Conservation (phyloP, 1,140 invertebrate species). For the Marisa cornuarietis region DNA sequence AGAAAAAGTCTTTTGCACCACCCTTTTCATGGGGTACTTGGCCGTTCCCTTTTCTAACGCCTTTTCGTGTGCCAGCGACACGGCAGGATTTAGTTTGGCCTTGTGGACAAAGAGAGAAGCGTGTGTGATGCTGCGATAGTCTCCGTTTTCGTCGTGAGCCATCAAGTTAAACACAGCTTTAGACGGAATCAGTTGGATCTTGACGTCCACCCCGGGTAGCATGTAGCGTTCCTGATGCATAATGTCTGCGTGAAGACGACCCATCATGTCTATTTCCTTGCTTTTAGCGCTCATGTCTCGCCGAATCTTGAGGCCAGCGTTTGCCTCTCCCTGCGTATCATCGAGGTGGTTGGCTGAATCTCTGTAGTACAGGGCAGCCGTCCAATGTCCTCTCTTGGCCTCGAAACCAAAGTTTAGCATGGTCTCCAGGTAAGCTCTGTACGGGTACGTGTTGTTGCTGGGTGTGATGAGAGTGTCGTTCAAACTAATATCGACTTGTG, state of each 20-base stretch:
- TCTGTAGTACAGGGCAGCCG: background rate
- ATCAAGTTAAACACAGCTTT: no score
- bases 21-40: slow-evolving; percentile 8
- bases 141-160: no score
- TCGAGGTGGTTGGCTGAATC: background rate
- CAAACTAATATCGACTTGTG: slow-evolving; percentile 2
- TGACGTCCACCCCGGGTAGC: no score
- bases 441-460: slow-evolving; percentile 1
- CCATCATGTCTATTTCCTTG: slow-evolving; percentile 13
- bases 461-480: slow-evolving; percentile 11
- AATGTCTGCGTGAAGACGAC: slow-evolving; percentile 7
- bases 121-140: background rate
- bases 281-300: background rate
- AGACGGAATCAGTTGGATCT: no score
- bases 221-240: background rate
- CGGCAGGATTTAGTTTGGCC: slow-evolving; percentile 1
- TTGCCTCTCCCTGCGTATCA: background rate
- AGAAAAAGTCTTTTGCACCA: background rate
- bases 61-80: background rate
- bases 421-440: background rate
- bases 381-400: background rate
- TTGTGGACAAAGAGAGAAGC: slow-evolving; percentile 12
- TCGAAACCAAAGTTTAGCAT: background rate
- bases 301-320: background rate
- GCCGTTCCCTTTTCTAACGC: slow-evolving; percentile 10